These are phyloP conservation scores for Oreonectes daqikongensis DNA, from an alignment of 2,797 vertebrate species.

Conservation along the genomic window DNA sequence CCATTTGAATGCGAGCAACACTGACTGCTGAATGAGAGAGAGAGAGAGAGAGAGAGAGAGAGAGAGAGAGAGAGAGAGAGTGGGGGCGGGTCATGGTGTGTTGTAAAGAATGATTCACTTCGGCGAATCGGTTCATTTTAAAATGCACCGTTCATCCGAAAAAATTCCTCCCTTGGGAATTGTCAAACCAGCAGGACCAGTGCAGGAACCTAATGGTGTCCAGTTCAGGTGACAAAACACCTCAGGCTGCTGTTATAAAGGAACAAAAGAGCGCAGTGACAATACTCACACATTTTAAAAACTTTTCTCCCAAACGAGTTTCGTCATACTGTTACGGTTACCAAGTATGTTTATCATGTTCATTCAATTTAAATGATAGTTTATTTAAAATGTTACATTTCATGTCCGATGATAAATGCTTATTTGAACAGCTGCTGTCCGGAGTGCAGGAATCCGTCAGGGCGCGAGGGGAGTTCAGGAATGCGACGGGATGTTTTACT, in stretches of 20 bases:
- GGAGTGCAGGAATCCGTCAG: not conserved
- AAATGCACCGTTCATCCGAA: not conserved
- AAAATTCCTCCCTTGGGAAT: not conserved
- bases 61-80: not conserved
- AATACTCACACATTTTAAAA: too few relatives aligned
- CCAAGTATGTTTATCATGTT: too few relatives aligned
- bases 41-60: conserved; percentile 9
- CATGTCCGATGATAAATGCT: not conserved
- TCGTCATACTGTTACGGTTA: too few relatives aligned
- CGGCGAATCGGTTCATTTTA: conserved; percentile 23
- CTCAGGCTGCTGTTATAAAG: too few relatives aligned
- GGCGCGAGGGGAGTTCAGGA: not conserved
- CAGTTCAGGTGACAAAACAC: not conserved
- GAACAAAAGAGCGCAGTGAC: too few relatives aligned
- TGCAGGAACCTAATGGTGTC: not conserved
- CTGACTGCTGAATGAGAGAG: not conserved
- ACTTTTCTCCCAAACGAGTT: too few relatives aligned
- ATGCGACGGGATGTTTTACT: not conserved
- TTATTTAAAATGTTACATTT: too few relatives aligned
- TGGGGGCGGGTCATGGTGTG: not conserved
- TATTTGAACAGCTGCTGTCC: not conserved
- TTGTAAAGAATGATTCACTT: conserved; percentile 25
- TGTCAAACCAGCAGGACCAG: not conserved
- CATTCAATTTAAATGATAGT: too few relatives aligned
- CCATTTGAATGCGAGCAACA: conserved; percentile 60